These are phyloP conservation scores for Sinotaia quadrata DNA, from an alignment of 2,888 invertebrate genomes.

Conservation along the genomic window DNA sequence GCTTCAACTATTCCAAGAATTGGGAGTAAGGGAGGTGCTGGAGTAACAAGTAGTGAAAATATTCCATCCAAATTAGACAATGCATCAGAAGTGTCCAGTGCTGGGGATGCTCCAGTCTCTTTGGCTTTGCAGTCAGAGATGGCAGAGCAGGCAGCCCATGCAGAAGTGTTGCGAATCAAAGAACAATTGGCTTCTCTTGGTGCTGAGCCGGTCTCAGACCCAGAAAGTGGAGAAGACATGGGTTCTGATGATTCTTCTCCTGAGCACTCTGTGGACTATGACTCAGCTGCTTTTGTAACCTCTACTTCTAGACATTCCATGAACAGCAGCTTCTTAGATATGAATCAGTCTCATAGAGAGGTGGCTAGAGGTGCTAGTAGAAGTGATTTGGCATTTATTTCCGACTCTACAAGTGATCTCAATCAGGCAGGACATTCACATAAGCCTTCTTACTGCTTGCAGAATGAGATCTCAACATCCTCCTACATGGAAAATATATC, in stretches of 20 bases:
- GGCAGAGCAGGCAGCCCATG: constrained; percentile 21
- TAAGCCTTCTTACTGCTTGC: neutral
- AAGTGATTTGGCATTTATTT: constrained; percentile 1
- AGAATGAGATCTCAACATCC: neutral
- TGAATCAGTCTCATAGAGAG: neutral
- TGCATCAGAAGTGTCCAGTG: constrained; percentile 21
- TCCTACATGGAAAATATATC: constrained; percentile 39
- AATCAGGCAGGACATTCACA: constrained; percentile 1
- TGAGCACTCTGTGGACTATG: neutral
- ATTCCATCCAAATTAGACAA: neutral
- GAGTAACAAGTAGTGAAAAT: neutral
- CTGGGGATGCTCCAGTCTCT: constrained; percentile 4
- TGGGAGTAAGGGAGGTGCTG: neutral
- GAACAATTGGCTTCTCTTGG: constrained; percentile 13
- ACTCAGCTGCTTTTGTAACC: constrained; percentile 12
- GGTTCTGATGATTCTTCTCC: constrained; percentile 26
- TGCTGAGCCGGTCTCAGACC: constrained; percentile 24
- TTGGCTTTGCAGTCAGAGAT: constrained; percentile 30
- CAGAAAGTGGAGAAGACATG: constrained; percentile 29
- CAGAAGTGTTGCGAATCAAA: constrained; percentile 13
- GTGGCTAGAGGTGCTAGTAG: neutral
- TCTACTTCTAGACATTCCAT: constrained; percentile 15
- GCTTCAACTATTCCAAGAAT: no score
- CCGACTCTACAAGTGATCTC: constrained; percentile 5
- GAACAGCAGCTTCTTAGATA: neutral